Conservation (phyloP, 30 jellyfish, hydroid and myxozoan species). For the Cassiopea andromeda region DNA sequence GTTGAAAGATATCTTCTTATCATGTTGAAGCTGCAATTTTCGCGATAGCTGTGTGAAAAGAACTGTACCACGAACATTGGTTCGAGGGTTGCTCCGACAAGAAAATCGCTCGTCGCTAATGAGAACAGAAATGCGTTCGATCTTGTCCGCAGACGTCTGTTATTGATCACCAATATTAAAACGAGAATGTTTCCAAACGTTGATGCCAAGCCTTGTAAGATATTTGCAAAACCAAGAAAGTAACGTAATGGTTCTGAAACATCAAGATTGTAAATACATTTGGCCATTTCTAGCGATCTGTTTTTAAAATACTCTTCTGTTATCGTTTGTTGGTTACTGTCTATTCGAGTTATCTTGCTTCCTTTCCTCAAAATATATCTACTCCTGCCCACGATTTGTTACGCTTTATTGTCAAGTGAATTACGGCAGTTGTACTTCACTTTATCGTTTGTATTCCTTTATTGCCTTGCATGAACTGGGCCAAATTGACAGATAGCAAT, state of each 20-base stretch:
- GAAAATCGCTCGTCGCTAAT: conserved; percentile 77
- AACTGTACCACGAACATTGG: conserved; percentile 66
- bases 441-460: too few species aligned
- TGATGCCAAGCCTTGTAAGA: conserved; percentile 33
- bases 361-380: too few species aligned
- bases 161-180: conserved; percentile 9
- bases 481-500: too few species aligned
- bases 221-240: conserved; percentile 57
- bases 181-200: conserved; percentile 53
- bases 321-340: too few species aligned
- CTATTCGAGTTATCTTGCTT: too few species aligned
- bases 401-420: too few species aligned
- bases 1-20: conserved; percentile 67
- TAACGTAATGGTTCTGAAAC: conserved; percentile 8
- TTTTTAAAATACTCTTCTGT: too few species aligned
- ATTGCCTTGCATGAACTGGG: too few species aligned
- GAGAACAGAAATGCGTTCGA: conserved; percentile 66
- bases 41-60: conserved; percentile 24
- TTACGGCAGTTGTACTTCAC: too few species aligned
- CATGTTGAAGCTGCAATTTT: conserved; percentile 50
- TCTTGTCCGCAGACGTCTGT: conserved; percentile 57
- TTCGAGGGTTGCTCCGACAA: conserved; percentile 70
- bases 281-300: conserved; percentile 14
- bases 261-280: conserved; percentile 32
- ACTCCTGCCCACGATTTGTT: too few species aligned